Evolutionary conservation across 2,797 vertebrate species (phyloP).

Genomic region (Otolemur crassicaudatus): DNA sequence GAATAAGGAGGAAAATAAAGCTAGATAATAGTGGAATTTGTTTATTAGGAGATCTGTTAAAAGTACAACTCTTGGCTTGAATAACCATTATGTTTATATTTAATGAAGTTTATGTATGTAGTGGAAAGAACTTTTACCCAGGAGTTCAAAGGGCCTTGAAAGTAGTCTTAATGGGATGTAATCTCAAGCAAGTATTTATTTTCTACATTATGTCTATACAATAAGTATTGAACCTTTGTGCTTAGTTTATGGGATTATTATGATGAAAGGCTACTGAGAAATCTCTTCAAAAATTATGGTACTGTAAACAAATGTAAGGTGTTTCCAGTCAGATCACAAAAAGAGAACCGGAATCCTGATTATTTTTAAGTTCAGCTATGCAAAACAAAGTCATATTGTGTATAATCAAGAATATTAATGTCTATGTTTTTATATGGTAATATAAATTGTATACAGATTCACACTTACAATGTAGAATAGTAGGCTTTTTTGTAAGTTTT

Average conservation of each 20-base stretch:
- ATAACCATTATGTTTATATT: background rate
- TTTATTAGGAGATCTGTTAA: background rate
- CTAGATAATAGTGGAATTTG: too few relatives aligned
- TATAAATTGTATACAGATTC: background rate
- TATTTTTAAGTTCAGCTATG: background rate
- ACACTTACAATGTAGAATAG: background rate
- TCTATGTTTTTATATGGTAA: background rate
- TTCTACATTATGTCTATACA: background rate
- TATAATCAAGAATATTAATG: background rate
- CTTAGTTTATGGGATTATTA: constrained; percentile 17
- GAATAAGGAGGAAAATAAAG: too few relatives aligned
- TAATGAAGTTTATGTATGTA: background rate
- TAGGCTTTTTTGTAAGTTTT: background rate
- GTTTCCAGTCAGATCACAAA: constrained; percentile 2
- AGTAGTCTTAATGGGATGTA: background rate
- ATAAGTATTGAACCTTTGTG: background rate
- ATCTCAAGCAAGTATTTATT: background rate
- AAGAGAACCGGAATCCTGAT: background rate
- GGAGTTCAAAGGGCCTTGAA: background rate
- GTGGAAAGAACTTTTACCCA: background rate
- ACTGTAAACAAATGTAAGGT: background rate
- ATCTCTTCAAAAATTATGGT: constrained; percentile 12
- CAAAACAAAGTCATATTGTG: constrained; percentile 35
- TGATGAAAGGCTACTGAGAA: background rate
- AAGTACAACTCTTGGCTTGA: background rate